A percentile compares a stretch with the other conserved stretches of the same genome.
Evolutionary conservation across 2,888 invertebrate genomes (phyloP).

Genomic region (Brachyptera risi): DNA sequence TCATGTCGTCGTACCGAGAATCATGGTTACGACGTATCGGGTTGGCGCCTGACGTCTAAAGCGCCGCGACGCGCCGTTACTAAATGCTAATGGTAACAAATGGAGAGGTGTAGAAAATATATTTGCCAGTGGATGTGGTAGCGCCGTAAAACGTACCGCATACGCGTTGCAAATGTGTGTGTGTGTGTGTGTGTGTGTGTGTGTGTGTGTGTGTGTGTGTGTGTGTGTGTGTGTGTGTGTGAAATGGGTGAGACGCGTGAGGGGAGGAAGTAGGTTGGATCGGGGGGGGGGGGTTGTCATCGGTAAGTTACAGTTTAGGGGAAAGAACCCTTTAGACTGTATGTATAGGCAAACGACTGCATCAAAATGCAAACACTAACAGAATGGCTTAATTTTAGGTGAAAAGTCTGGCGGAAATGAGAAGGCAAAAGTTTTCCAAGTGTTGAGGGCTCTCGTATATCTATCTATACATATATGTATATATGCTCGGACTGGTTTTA

Average conservation of each 20-base stretch:
- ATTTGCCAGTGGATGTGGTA: neutral
- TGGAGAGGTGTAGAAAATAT: constrained; percentile 18
- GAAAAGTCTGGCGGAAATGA: constrained; percentile 3
- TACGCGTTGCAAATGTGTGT: neutral
- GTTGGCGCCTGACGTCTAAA: neutral
- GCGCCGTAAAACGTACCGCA: constrained; percentile 12
- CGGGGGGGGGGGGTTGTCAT: neutral
- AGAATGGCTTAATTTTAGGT: constrained; percentile 15
- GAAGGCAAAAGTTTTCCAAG: constrained; percentile 7
- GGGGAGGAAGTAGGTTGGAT: neutral
- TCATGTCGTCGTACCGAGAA: neutral
- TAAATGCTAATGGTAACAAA: constrained; percentile 22
- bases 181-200: neutral
- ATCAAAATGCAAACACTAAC: constrained; percentile 22
- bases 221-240: constrained; percentile 8
- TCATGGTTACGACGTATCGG: neutral
- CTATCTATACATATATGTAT: neutral
- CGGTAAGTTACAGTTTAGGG: constrained; percentile 2
- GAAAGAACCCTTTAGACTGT: constrained; percentile 7
- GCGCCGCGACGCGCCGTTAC: neutral
- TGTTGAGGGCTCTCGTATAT: constrained; percentile 4
- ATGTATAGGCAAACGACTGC: constrained; percentile 20
- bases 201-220: neutral
- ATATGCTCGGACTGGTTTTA: neutral
- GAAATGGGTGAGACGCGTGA: too few species aligned